phyloP scores from a whole-genome alignment of 2,888 invertebrate genomes.

The Hetaerina titia region DNA sequence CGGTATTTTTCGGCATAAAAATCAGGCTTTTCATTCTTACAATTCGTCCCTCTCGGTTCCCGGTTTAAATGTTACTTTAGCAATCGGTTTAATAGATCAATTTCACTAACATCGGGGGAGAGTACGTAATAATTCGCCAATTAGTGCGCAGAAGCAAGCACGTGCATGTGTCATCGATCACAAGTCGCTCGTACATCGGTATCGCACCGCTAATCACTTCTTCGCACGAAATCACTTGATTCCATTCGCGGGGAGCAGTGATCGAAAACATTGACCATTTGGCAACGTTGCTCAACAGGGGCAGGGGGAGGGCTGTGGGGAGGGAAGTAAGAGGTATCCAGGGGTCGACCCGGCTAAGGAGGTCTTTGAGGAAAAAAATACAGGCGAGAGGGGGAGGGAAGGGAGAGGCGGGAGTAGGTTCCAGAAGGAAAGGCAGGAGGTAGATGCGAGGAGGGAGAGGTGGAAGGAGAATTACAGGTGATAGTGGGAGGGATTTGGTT shows the following conservation, averaged over 20 bases:
- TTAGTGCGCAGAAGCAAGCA: neutral
- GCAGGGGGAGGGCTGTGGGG: neutral
- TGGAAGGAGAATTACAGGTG: neutral
- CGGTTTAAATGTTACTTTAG: no score
- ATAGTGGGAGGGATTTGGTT: neutral
- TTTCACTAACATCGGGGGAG: neutral
- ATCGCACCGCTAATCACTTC: neutral
- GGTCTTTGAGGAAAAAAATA: conserved; percentile 7
- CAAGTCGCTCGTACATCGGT: neutral
- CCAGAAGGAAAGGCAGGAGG: neutral
- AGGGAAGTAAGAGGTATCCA: neutral
- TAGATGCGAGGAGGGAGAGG: neutral
- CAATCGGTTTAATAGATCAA: neutral
- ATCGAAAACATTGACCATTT: neutral
- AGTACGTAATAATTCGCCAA: neutral
- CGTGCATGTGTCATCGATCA: neutral
- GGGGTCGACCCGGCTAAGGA: conserved; percentile 32
- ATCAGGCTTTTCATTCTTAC: no score
- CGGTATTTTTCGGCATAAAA: no score
- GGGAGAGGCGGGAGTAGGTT: neutral
- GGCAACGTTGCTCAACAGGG: neutral
- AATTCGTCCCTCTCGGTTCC: no score
- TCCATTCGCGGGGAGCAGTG: neutral
- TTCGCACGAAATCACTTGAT: neutral
- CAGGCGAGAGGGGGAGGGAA: neutral